phyloP scores from a whole-genome alignment of 2,797 vertebrate species.

The Sebastes oblongus region DNA sequence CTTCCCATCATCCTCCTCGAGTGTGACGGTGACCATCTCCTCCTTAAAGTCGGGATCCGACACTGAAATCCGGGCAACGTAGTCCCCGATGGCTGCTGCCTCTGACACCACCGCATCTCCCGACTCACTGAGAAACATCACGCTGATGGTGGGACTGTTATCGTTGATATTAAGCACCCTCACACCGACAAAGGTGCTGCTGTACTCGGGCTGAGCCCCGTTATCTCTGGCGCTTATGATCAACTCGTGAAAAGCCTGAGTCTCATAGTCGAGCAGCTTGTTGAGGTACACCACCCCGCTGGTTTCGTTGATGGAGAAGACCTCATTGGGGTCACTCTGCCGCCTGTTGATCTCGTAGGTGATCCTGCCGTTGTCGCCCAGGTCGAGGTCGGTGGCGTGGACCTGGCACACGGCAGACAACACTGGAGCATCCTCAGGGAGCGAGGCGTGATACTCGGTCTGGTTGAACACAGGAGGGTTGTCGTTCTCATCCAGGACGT shows the following conservation, averaged over 20 bases:
- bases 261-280: conserved; percentile 88
- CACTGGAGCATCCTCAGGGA: conserved; percentile 84
- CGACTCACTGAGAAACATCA: conserved; percentile 88
- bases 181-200: conserved; percentile 85
- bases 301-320: conserved; percentile 84
- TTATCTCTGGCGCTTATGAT: conserved; percentile 87
- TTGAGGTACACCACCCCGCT: conserved; percentile 86
- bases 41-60: conserved; percentile 86
- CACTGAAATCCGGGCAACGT: conserved; percentile 89
- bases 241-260: conserved; percentile 84
- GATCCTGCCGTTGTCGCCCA: conserved; percentile 84
- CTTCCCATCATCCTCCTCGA: conserved; percentile 82
- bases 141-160: conserved; percentile 85
- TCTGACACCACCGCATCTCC: conserved; percentile 87
- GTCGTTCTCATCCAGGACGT: conserved; percentile 92
- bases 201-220: conserved; percentile 86
- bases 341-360: conserved; percentile 85
- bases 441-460: conserved; percentile 81
- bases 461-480: conserved; percentile 88
- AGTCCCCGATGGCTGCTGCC: conserved; percentile 84
- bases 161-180: conserved; percentile 91
- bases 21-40: conserved; percentile 62
- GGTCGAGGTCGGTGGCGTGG: conserved; percentile 86
- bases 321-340: conserved; percentile 77
- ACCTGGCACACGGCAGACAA: conserved; percentile 84